phyloP scores from a whole-genome alignment of 2,888 invertebrate species.

The Aradus depressus region DNA sequence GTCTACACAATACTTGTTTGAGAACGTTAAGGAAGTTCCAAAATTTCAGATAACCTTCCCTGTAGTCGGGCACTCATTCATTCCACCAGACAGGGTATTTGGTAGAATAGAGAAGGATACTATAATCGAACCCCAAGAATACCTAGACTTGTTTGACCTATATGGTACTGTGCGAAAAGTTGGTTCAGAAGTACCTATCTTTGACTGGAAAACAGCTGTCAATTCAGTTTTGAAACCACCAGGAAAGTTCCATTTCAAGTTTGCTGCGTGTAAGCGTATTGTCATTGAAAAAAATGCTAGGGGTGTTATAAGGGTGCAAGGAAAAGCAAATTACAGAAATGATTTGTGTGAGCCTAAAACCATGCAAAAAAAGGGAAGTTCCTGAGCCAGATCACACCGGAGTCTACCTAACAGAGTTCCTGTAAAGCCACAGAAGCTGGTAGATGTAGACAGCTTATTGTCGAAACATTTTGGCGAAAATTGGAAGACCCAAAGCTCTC shows the following conservation, averaged over 20 bases:
- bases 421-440: conserved; percentile 5
- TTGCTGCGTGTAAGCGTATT: conserved; percentile 6
- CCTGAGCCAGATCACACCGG: conserved; percentile 5
- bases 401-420: conserved; percentile 5
- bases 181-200: background rate
- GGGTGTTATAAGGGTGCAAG: background rate
- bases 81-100: too few relatives aligned
- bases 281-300: background rate
- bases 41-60: too few relatives aligned
- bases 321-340: background rate
- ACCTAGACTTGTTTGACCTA: too few relatives aligned
- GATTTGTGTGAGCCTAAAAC: conserved; percentile 5
- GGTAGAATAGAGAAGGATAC: too few relatives aligned
- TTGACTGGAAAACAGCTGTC: conserved; percentile 12
- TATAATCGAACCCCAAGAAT: conserved; percentile 6
- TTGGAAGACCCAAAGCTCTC: conserved; percentile 1
- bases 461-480: conserved; percentile 8
- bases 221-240: conserved; percentile 1
- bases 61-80: too few relatives aligned
- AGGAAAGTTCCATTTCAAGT: conserved; percentile 13
- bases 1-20: too few relatives aligned
- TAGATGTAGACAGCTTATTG: background rate
- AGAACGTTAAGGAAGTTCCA: too few relatives aligned
- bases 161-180: too few relatives aligned
- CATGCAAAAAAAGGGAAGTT: background rate